These are phyloP conservation scores for Oostethus manadensis DNA, from an alignment of 2,113 vertebrate species.

Conservation along the genomic window DNA sequence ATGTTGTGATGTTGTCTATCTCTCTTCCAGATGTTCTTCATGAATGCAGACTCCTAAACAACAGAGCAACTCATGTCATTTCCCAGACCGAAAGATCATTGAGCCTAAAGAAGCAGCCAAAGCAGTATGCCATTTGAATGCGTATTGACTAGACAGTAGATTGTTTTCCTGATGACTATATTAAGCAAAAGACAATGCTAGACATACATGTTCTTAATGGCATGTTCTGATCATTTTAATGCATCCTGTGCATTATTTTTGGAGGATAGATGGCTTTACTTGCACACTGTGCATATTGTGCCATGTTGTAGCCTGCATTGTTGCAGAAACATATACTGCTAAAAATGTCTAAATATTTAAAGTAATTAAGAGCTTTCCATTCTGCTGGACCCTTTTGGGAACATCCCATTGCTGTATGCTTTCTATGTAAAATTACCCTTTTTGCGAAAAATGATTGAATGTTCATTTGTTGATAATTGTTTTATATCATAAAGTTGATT, in stretches of 20 bases:
- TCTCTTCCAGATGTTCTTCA: conserved; percentile 71
- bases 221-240: conserved; percentile 28
- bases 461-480: conserved; percentile 53
- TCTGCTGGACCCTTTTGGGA: conserved; percentile 43
- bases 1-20: not conserved
- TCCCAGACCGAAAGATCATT: conserved; percentile 71
- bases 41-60: conserved; percentile 78
- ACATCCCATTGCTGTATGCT: conserved; percentile 42
- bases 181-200: conserved; percentile 54
- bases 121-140: conserved; percentile 72
- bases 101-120: conserved; percentile 72
- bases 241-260: conserved; percentile 40
- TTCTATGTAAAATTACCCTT: conserved; percentile 26
- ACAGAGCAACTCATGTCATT: conserved; percentile 74
- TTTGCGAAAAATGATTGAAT: conserved; percentile 31
- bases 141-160: conserved; percentile 37
- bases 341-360: conserved; percentile 33
- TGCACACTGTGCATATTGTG: conserved; percentile 60
- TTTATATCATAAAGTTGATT: conserved; percentile 55
- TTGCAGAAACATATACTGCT: conserved; percentile 55
- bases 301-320: conserved; percentile 43
- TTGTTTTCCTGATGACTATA: conserved; percentile 36
- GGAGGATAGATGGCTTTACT: conserved; percentile 50
- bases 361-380: conserved; percentile 43
- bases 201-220: conserved; percentile 44